Conservation (phyloP, 1,140 invertebrate genomes). For the Heliconius himera region DNA sequence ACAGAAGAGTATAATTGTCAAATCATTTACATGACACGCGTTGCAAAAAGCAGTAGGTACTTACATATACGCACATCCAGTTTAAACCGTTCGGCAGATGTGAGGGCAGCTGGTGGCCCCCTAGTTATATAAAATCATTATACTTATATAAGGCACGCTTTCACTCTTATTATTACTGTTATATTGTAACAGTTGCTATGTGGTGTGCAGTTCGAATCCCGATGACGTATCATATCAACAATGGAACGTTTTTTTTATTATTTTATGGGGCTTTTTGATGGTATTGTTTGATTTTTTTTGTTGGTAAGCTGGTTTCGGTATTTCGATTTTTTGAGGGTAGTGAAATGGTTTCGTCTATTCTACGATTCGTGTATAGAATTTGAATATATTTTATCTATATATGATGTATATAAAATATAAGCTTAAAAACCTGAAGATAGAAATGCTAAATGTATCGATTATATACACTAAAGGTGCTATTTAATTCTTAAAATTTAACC, state of each 20-base stretch:
- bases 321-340: background rate
- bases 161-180: conserved; percentile 72
- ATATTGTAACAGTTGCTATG: conserved; percentile 65
- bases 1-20: conserved; percentile 3
- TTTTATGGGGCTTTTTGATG: background rate
- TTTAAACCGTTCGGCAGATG: conserved; percentile 58
- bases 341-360: background rate
- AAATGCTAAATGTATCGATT: background rate
- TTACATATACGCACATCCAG: conserved; percentile 26
- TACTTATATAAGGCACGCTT: conserved; percentile 67
- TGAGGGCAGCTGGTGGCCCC: conserved; percentile 70
- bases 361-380: background rate
- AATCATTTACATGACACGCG: conserved; percentile 33
- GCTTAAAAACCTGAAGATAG: background rate
- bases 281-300: background rate
- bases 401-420: background rate
- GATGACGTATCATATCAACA: conserved; percentile 18
- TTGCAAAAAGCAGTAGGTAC: conserved; percentile 29
- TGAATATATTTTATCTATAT: too few species aligned
- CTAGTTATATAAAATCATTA: conserved; percentile 52
- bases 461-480: background rate
- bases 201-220: conserved; percentile 24
- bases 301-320: background rate
- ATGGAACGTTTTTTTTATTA: background rate
- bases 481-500: background rate